phyloP scores from a whole-genome alignment of 2,797 vertebrate genomes.

The Lindbergichthys nudifrons region DNA sequence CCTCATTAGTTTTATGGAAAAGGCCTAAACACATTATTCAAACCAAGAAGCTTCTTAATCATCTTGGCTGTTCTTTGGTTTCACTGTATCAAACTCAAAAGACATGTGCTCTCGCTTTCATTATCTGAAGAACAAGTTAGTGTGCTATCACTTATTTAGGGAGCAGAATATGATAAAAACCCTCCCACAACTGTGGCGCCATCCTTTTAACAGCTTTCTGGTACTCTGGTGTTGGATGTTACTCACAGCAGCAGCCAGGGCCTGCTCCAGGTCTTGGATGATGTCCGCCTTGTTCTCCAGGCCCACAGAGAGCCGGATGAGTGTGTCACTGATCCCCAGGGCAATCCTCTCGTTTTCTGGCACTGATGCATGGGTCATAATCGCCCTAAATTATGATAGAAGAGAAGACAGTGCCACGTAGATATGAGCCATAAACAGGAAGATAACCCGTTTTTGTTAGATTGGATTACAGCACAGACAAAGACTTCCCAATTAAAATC shows the following conservation, averaged over 20 bases:
- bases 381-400: slow-evolving; percentile 82
- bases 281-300: slow-evolving; percentile 92
- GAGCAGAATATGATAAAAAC: neutral
- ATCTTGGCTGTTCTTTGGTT: neutral
- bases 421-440: slow-evolving; percentile 10
- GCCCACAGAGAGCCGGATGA: slow-evolving; percentile 93
- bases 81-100: neutral
- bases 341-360: slow-evolving; percentile 81
- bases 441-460: slow-evolving; percentile 8
- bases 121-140: neutral
- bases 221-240: neutral
- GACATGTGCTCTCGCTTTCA: neutral
- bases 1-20: neutral
- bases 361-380: slow-evolving; percentile 94
- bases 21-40: neutral
- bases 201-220: neutral
- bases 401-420: neutral
- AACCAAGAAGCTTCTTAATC: neutral
- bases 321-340: slow-evolving; percentile 91
- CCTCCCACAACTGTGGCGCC: neutral
- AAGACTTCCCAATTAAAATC: slow-evolving; percentile 9
- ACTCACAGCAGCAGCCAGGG: slow-evolving; percentile 90
- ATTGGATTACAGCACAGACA: slow-evolving; percentile 1
- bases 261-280: slow-evolving; percentile 89
- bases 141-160: neutral